Conservation (phyloP, 1,140 invertebrate species). For the Drosophila novamexicana region DNA sequence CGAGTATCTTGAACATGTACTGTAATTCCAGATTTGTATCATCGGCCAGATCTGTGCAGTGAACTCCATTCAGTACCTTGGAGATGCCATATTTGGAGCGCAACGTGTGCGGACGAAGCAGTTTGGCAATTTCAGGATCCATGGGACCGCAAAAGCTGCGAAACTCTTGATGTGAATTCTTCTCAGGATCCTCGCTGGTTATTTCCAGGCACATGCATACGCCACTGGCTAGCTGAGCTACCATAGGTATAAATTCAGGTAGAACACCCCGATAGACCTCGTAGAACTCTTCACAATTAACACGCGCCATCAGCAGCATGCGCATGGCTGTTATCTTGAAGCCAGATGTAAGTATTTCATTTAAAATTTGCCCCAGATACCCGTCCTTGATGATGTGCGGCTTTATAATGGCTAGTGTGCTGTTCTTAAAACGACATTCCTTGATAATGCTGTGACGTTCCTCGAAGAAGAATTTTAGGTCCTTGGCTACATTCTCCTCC, state of each 20-base stretch:
- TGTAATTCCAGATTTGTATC: slow-evolving; percentile 93
- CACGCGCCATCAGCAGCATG: slow-evolving; percentile 91
- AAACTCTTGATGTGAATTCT: slow-evolving; percentile 88
- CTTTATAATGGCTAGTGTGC: slow-evolving; percentile 95
- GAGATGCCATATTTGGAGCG: slow-evolving; percentile 93
- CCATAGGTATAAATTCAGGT: slow-evolving; percentile 93
- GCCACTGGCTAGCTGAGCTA: slow-evolving; percentile 91
- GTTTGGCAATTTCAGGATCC: slow-evolving; percentile 94
- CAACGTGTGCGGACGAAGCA: slow-evolving; percentile 92
- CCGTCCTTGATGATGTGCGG: slow-evolving; percentile 94
- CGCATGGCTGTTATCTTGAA: slow-evolving; percentile 92
- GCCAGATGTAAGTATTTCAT: slow-evolving; percentile 89
- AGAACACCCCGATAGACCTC: slow-evolving; percentile 97
- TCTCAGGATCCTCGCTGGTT: slow-evolving; percentile 86
- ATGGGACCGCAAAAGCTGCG: slow-evolving; percentile 93
- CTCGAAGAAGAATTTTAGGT: slow-evolving; percentile 89
- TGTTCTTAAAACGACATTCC: slow-evolving; percentile 58
- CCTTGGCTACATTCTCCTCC: slow-evolving; percentile 86
- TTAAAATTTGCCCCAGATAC: slow-evolving; percentile 89
- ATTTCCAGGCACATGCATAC: slow-evolving; percentile 95
- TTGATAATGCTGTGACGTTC: slow-evolving; percentile 58
- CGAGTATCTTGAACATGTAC: slow-evolving; percentile 91
- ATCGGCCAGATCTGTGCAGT: slow-evolving; percentile 96
- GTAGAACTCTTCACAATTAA: slow-evolving; percentile 95
- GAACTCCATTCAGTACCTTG: slow-evolving; percentile 94